These are phyloP conservation scores for Dynastes tityus DNA, from an alignment of 2,888 invertebrate genomes.

Conservation along the genomic window DNA sequence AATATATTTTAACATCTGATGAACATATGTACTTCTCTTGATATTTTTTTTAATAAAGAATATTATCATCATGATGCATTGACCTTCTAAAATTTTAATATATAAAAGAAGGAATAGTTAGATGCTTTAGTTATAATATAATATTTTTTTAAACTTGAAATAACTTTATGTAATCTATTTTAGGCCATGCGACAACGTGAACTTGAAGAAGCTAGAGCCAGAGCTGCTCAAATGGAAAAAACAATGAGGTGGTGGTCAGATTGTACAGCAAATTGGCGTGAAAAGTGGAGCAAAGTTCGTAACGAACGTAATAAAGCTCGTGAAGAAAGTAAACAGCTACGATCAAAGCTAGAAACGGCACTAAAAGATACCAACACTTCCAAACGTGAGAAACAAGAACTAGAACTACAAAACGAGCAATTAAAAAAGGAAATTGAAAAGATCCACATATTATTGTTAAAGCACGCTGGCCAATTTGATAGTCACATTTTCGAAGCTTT, in stretches of 20 bases:
- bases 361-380: conserved; percentile 83
- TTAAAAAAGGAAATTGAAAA: conserved; percentile 88
- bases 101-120: no score
- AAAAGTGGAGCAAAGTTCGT: conserved; percentile 96
- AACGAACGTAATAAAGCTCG: conserved; percentile 94
- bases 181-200: conserved; percentile 83
- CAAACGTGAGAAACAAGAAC: conserved; percentile 85
- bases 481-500: conserved; percentile 72
- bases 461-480: conserved; percentile 82
- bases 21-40: not conserved
- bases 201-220: conserved; percentile 93
- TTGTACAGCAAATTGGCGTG: conserved; percentile 96
- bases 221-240: conserved; percentile 99
- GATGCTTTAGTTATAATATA: no score
- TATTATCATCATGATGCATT: not conserved
- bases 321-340: conserved; percentile 89
- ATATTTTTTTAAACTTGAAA: no score
- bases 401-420: conserved; percentile 84
- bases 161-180: conserved; percentile 32
- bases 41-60: not conserved
- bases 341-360: conserved; percentile 85
- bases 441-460: conserved; percentile 78
- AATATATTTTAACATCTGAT: not conserved
- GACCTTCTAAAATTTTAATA: not conserved
- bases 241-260: conserved; percentile 99